phyloP scores from a whole-genome alignment of 1,140 invertebrate genomes.

The Lucilia sericata region DNA sequence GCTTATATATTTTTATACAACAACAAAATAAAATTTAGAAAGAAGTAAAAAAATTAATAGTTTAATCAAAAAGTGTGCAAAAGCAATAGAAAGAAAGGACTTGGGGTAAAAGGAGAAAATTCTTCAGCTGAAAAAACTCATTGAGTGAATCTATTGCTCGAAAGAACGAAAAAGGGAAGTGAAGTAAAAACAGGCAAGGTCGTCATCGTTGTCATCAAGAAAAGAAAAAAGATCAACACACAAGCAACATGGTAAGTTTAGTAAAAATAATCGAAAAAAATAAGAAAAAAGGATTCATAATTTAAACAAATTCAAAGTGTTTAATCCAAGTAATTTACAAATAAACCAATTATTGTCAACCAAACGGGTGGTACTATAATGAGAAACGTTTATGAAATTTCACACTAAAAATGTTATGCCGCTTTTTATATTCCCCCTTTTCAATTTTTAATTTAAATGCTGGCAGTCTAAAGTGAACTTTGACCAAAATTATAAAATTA shows the following conservation, averaged over 20 bases:
- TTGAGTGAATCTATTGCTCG: constrained; percentile 24
- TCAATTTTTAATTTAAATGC: neutral
- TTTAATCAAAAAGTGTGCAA: neutral
- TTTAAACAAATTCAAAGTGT: too few species aligned
- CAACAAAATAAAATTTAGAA: constrained; percentile 23
- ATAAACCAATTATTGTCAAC: too few species aligned
- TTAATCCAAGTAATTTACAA: too few species aligned
- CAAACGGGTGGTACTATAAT: neutral
- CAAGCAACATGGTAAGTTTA: constrained; percentile 40
- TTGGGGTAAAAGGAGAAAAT: neutral
- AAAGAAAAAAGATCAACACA: constrained; percentile 36
- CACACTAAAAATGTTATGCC: neutral
- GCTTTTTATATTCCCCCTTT: constrained; percentile 11
- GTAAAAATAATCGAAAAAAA: constrained; percentile 3
- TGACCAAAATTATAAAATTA: constrained; percentile 48
- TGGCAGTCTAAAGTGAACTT: constrained; percentile 47
- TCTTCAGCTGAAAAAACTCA: neutral
- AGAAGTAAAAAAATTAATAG: constrained; percentile 14
- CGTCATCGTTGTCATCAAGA: constrained; percentile 33
- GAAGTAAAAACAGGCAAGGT: constrained; percentile 41
- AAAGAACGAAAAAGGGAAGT: constrained; percentile 23
- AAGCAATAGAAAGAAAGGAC: neutral
- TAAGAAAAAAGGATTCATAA: neutral
- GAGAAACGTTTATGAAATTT: neutral
- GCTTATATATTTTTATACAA: constrained; percentile 44